Base-by-base conservation (phyloP, 1,140 invertebrate species). In the Cotesia chilonis region DNA sequence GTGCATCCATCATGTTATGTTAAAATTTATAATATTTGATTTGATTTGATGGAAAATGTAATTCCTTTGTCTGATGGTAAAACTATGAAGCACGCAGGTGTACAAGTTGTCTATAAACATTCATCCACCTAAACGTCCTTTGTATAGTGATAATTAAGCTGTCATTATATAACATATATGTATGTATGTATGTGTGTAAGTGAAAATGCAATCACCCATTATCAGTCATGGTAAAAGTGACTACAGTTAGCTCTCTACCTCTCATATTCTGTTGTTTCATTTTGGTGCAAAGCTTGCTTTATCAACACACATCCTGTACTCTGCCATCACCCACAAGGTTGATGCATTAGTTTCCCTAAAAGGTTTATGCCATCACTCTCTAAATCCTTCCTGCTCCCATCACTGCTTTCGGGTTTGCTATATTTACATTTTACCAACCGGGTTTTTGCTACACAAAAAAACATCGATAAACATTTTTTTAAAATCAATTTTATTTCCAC, bases 341-440 rank as follows among this genome's bases (percentile, higher is more conserved):
- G 74, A 65, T 81, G 79, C 78, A 82, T 81, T 81, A 82, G 82
- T 82, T 82, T 82, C 78, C 77, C 81, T 83, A 83, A 83, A 83
- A 83, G 81, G 80, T 81, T 83, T 82, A 75, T 71, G 74, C 79
- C 82, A 83, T 82, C 81, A 81, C 78, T 83, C 80, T 81, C 79
- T 55, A 69, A 65, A 57, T 70, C 37, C 51, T 17, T 37, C 41
- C 41, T 47, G 10, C 41, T 9, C 41, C 41, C 5, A 47, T 47
- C 41, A n/a, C 54, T 47, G 41, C 41, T 47, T 10, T 47, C 3
- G 41, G 6, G 6, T 10, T 47, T 7, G 41, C 2, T 47, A 47
- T 47, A 47, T 47, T 47, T 47, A 47, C 41, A 47, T 9, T 47
- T 7, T 47, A 47, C 41, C 6, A 7, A 47, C 1, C 9, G 9